Percentiles rank a stretch among this genome's conserved stretches.
phyloP scores from a whole-genome alignment of 2,888 invertebrate genomes.

The Taenaris catops region DNA sequence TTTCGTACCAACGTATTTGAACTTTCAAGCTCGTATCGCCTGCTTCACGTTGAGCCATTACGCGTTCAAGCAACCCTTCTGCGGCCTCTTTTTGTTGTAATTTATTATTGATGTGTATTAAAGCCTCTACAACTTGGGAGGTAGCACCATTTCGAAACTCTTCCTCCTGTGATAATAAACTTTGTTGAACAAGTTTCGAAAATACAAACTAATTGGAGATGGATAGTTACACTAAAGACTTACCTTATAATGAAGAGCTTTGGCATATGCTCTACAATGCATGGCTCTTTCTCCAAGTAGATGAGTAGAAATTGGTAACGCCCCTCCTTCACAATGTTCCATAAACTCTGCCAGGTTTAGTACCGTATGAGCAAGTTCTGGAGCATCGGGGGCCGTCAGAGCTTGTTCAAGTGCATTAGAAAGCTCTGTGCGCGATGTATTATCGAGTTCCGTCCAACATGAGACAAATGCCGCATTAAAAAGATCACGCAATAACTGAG shows the following conservation, averaged over 20 bases:
- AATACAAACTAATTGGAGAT: neutral
- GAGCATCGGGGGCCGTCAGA: slow-evolving; percentile 94
- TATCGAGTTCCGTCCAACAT: slow-evolving; percentile 97
- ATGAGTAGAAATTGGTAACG: slow-evolving; percentile 93
- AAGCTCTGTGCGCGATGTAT: slow-evolving; percentile 89
- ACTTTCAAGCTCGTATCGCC: slow-evolving; percentile 78
- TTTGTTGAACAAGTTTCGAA: too few species aligned
- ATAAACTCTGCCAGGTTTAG: slow-evolving; percentile 99
- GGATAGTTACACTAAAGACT: neutral
- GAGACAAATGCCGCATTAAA: slow-evolving; percentile 99
- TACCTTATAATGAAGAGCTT: slow-evolving; percentile 81
- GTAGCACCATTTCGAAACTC: slow-evolving; percentile 93
- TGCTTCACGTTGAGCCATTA: slow-evolving; percentile 88
- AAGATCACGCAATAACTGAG: slow-evolving; percentile 95
- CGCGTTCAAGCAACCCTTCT: slow-evolving; percentile 93
- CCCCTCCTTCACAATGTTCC: slow-evolving; percentile 99
- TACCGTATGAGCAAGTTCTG: slow-evolving; percentile 97
- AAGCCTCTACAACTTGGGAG: slow-evolving; percentile 93
- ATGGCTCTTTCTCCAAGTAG: slow-evolving; percentile 96
- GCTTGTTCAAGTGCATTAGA: slow-evolving; percentile 94
- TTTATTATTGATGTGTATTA: slow-evolving; percentile 98
- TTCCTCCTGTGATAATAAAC: slow-evolving; percentile 87
- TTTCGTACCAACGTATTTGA: slow-evolving; percentile 97
- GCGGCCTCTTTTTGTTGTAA: slow-evolving; percentile 99
- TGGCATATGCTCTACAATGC: slow-evolving; percentile 90